Evolutionary conservation across 37 sponge, comb jelly and placozoan species (phyloP).

Genomic region (Spongilla lacustris): DNA sequence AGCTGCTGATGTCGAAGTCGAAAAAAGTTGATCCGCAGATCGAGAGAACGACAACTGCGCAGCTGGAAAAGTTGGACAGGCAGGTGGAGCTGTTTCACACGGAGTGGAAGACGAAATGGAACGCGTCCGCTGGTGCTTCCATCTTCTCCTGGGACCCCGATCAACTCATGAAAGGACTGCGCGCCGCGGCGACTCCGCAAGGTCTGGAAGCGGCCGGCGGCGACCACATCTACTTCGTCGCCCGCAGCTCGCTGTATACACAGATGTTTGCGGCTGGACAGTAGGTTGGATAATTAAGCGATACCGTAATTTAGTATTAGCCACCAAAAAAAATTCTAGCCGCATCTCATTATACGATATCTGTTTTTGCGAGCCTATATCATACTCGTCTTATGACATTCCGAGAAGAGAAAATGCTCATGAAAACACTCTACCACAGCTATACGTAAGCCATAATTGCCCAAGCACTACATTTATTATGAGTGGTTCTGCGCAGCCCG

Average conservation of each 20-base stretch:
- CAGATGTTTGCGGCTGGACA: too few relatives aligned
- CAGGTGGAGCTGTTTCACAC: neutral
- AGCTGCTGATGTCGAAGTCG: neutral
- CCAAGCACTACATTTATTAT: too few relatives aligned
- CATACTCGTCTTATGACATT: too few relatives aligned
- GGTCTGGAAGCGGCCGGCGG: neutral
- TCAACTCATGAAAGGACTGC: neutral
- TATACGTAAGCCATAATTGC: too few relatives aligned
- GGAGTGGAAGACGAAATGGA: neutral
- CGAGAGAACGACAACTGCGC: neutral
- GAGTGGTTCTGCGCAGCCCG: too few relatives aligned
- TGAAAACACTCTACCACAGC: too few relatives aligned
- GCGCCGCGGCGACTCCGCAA: neutral
- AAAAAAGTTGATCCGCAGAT: neutral
- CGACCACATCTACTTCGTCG: neutral
- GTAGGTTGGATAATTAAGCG: too few relatives aligned
- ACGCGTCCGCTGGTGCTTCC: neutral
- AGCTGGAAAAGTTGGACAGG: neutral
- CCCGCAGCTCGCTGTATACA: constrained; percentile 1
- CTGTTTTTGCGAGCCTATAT: too few relatives aligned
- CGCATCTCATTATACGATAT: too few relatives aligned
- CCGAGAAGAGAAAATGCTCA: too few relatives aligned
- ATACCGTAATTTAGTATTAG: too few relatives aligned
- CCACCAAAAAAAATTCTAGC: too few relatives aligned
- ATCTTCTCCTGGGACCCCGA: neutral